A percentile compares a stretch with the other conserved stretches of the same genome.
phyloP scores from a whole-genome alignment of 1,140 invertebrate species.

The Solenopsis fugax region DNA sequence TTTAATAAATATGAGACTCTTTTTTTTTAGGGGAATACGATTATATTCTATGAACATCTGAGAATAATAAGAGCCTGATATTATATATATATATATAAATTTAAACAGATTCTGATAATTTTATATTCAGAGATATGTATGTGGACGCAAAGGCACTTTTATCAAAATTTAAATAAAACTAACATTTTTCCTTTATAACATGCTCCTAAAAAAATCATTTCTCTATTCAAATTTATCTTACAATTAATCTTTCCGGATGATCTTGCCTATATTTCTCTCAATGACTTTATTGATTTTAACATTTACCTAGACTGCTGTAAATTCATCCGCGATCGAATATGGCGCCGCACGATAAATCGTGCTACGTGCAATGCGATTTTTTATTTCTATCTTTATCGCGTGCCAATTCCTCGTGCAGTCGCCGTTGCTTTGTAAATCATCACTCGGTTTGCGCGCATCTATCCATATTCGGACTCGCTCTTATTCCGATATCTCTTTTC shows the following conservation, averaged over 20 bases:
- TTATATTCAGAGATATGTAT: background rate
- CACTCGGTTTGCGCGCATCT: conserved; percentile 15
- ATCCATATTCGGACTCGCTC: conserved; percentile 13
- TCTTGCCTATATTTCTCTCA: conserved; percentile 29
- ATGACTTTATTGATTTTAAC: conserved; percentile 55
- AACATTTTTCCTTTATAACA: background rate
- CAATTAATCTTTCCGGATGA: conserved; percentile 14
- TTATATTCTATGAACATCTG: background rate
- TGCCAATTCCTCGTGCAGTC: conserved; percentile 36
- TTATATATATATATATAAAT: no score
- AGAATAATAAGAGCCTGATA: background rate
- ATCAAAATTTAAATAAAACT: background rate
- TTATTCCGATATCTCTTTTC: conserved; percentile 37
- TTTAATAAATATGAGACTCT: background rate
- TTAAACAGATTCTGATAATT: background rate
- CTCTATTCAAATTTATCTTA: conserved; percentile 17
- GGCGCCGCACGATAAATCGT: conserved; percentile 41
- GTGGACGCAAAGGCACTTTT: background rate
- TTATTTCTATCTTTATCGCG: conserved; percentile 50
- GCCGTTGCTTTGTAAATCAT: conserved; percentile 56
- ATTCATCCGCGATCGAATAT: conserved; percentile 37
- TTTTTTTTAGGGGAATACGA: background rate
- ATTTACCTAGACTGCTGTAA: conserved; percentile 42
- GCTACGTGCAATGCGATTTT: conserved; percentile 23
- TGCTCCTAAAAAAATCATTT: background rate